Conservation (phyloP, 2,888 invertebrate species). For the Ophioninae sp. region DNA sequence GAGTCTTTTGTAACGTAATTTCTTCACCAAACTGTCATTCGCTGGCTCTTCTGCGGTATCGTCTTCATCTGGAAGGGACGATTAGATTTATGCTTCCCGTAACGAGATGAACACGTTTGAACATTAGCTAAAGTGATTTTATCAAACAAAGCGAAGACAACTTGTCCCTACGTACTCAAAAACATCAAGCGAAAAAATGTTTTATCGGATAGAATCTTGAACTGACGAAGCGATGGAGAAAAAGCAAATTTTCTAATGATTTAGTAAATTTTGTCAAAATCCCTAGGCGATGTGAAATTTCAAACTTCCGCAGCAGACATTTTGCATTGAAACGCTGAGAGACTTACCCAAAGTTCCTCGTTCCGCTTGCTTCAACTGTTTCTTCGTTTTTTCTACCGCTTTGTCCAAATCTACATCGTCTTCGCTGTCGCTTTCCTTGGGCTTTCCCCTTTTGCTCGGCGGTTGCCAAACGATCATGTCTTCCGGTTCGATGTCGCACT, state of each 20-base stretch:
- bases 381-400: constrained; percentile 83
- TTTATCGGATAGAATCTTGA: too few species aligned
- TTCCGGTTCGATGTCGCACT: constrained; percentile 88
- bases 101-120: background rate
- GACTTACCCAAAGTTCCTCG: constrained; percentile 39
- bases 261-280: too few species aligned
- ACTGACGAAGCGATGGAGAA: too few species aligned
- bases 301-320: too few species aligned
- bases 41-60: constrained; percentile 33
- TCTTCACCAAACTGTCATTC: constrained; percentile 64
- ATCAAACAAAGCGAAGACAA: background rate
- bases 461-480: constrained; percentile 84
- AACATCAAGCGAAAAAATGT: too few species aligned
- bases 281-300: too few species aligned
- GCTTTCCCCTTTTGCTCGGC: constrained; percentile 79
- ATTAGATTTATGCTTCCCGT: background rate
- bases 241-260: too few species aligned
- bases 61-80: constrained; percentile 73
- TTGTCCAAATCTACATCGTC: constrained; percentile 86
- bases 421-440: constrained; percentile 82
- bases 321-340: background rate
- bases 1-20: constrained; percentile 86
- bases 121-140: background rate
- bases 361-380: constrained; percentile 74
- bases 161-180: background rate